These are phyloP conservation scores for Dusona sp. DNA, from an alignment of 2,888 invertebrate genomes.

Conservation along the genomic window DNA sequence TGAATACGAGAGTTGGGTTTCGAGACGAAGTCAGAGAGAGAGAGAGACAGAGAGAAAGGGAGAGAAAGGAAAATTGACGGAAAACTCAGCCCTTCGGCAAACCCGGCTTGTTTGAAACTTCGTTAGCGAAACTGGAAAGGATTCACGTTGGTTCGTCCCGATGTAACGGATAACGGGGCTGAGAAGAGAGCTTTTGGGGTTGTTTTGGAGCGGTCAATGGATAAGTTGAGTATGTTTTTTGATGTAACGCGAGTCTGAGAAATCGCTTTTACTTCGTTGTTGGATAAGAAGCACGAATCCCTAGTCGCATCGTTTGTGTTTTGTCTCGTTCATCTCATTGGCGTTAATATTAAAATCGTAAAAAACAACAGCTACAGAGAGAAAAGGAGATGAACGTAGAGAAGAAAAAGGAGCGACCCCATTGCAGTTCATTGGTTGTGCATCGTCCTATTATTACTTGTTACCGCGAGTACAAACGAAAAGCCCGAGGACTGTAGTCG, in stretches of 20 bases:
- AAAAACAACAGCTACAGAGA: slow-evolving; percentile 31
- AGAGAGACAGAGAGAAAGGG: slow-evolving; percentile 7
- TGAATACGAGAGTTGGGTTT: background rate
- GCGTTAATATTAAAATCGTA: slow-evolving; percentile 56
- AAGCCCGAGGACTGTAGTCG: slow-evolving; percentile 58
- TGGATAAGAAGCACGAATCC: slow-evolving; percentile 15
- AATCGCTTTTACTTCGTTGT: background rate
- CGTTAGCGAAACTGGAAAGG: slow-evolving; percentile 65
- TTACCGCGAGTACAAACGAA: slow-evolving; percentile 63
- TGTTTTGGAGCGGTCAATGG: slow-evolving; percentile 27
- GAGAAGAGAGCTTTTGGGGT: slow-evolving; percentile 16
- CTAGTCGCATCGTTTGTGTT: slow-evolving; percentile 7
- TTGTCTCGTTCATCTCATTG: slow-evolving; percentile 36
- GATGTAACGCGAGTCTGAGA: too few species aligned
- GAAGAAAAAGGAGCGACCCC: slow-evolving; percentile 12
- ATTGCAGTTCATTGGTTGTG: slow-evolving; percentile 53
- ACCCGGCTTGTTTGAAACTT: slow-evolving; percentile 65
- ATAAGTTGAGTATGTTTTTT: slow-evolving; percentile 1
- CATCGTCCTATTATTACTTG: slow-evolving; percentile 64
- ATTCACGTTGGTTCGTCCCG: slow-evolving; percentile 47
- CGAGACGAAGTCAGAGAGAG: slow-evolving; percentile 2
- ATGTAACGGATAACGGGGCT: slow-evolving; percentile 5
- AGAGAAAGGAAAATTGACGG: slow-evolving; percentile 26
- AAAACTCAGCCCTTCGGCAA: slow-evolving; percentile 62
- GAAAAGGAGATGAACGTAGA: background rate